These are phyloP conservation scores for Parasteatoda lunata DNA, from an alignment of 2,888 invertebrate species.

Conservation along the genomic window DNA sequence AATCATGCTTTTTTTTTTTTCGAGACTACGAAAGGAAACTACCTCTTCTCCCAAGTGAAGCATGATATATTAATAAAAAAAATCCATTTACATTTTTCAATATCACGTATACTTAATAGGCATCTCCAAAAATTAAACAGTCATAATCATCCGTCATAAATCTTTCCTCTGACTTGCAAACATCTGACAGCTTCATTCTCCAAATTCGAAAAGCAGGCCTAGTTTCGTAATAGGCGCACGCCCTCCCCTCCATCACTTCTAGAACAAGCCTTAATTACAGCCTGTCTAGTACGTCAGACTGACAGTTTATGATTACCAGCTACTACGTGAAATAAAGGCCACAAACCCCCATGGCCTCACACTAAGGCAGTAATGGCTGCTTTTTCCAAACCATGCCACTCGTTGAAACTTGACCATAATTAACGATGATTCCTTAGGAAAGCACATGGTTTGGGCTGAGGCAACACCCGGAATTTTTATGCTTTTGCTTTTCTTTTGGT, in stretches of 20 bases:
- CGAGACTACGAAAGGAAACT: no score
- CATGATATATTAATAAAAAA: no score
- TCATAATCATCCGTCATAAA: conserved; percentile 2
- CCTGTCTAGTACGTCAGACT: conserved; percentile 35
- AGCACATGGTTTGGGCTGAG: neutral
- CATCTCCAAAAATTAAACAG: neutral
- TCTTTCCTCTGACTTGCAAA: neutral
- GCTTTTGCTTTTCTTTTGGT: neutral
- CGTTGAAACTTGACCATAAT: neutral
- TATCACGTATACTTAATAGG: neutral
- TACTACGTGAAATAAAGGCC: conserved; percentile 14
- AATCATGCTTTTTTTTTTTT: no score
- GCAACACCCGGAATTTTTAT: neutral
- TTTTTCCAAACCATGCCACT: neutral
- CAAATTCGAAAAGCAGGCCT: neutral
- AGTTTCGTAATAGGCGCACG: neutral
- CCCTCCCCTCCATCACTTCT: neutral
- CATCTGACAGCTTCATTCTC: conserved; percentile 3
- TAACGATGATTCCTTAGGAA: neutral
- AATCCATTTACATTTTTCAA: neutral
- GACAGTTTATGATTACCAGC: conserved; percentile 48
- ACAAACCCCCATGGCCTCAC: conserved; percentile 24
- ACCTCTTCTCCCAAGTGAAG: no score
- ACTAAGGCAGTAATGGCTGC: conserved; percentile 26
- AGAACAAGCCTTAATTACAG: conserved; percentile 39